Conservation (phyloP, 2,113 vertebrate species). For the Dendropsophus ebraccatus region DNA sequence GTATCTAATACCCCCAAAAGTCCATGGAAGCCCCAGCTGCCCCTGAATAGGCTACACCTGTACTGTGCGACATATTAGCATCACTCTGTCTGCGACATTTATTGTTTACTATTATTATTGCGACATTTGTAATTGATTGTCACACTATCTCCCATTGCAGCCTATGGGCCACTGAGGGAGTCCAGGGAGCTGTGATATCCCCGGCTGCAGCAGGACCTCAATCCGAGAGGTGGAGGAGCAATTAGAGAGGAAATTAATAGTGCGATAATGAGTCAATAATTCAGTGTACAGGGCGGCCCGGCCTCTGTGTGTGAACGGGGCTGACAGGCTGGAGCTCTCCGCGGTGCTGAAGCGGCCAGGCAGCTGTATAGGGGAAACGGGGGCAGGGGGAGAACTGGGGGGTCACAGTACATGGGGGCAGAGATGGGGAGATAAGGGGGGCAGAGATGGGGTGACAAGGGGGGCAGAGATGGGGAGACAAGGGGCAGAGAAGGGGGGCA, state of each 20-base stretch:
- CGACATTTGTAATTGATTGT: neutral
- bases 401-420: no score
- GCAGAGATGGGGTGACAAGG: neutral
- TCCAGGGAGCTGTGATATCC: neutral
- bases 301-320: neutral
- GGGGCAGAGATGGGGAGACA: no score
- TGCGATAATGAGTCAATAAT: constrained; percentile 28
- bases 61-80: no score
- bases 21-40: neutral
- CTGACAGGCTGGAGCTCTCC: neutral
- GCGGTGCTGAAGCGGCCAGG: neutral
- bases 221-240: constrained; percentile 23
- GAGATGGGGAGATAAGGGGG: neutral
- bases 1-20: neutral
- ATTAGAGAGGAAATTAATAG: constrained; percentile 40
- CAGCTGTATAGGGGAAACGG: neutral
- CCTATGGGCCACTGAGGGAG: neutral
- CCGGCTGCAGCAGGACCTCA: constrained; percentile 13
- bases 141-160: no score
- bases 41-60: neutral
- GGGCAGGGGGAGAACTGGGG: neutral
- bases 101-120: neutral
- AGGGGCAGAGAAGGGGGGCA: no score
- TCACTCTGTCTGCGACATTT: no score
- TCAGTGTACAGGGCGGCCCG: neutral